A percentile compares a stretch with the other conserved stretches of the same genome.
phyloP scores from a whole-genome alignment of 2,888 invertebrate species.

The Oasisia sp. region DNA sequence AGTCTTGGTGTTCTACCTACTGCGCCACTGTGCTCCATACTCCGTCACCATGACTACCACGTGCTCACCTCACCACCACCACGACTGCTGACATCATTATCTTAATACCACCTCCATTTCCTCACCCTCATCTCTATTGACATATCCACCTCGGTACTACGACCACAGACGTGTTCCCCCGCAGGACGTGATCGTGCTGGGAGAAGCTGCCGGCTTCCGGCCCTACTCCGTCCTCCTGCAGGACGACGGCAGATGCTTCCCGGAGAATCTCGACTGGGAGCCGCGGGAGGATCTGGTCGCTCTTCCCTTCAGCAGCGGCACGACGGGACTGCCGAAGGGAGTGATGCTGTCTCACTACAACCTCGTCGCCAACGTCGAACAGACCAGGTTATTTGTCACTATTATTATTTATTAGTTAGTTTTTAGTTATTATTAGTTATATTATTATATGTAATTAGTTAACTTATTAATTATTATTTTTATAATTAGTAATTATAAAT shows the following conservation, averaged over 20 bases:
- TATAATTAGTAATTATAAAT: too few species aligned
- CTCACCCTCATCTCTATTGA: too few species aligned
- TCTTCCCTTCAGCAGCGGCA: conserved; percentile 87
- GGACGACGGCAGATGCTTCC: conserved; percentile 60
- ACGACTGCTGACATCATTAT: too few species aligned
- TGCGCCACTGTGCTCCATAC: too few species aligned
- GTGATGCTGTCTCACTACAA: conserved; percentile 63
- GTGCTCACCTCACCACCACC: too few species aligned
- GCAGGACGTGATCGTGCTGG: conserved; percentile 55
- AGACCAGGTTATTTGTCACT: conserved; percentile 49
- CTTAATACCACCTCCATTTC: too few species aligned
- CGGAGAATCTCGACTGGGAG: conserved; percentile 49
- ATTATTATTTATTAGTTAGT: neutral
- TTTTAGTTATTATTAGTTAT: too few species aligned
- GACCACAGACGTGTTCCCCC: neutral
- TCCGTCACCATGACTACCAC: too few species aligned
- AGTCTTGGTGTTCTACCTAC: too few species aligned
- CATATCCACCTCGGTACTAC: neutral
- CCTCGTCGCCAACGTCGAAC: conserved; percentile 56
- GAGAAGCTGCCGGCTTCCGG: conserved; percentile 49
- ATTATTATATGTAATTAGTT: neutral
- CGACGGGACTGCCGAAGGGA: conserved; percentile 75
- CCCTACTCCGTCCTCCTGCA: conserved; percentile 53
- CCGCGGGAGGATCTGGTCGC: conserved; percentile 74
- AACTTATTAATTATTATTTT: too few species aligned